phyloP scores from a whole-genome alignment of 2,888 invertebrate genomes.

The Lumbricus terrestris region DNA sequence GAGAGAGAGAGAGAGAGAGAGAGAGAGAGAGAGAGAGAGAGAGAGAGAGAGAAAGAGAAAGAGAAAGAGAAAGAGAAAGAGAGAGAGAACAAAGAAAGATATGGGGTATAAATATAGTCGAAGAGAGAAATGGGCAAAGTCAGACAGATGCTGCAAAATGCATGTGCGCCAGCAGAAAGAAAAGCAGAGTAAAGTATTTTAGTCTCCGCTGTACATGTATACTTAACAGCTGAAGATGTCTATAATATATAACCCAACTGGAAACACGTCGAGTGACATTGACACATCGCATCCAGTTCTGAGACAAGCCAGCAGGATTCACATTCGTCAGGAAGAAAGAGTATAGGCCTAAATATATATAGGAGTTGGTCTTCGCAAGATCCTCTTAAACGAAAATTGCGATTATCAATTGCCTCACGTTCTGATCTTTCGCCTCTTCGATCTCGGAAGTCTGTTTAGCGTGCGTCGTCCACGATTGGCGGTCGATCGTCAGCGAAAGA shows the following conservation, averaged over 20 bases:
- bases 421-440: background rate
- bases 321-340: background rate
- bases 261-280: background rate
- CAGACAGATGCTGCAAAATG: too few species aligned
- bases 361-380: background rate
- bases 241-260: background rate
- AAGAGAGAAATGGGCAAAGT: too few species aligned
- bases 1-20: background rate
- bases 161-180: too few species aligned
- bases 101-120: too few species aligned
- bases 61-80: too few species aligned
- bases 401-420: background rate
- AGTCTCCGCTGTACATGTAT: too few species aligned
- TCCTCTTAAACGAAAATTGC: background rate
- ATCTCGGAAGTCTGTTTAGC: background rate
- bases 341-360: too few species aligned
- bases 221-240: background rate
- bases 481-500: too few species aligned
- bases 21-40: too few species aligned
- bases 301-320: background rate
- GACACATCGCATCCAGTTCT: background rate
- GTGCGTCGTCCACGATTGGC: background rate
- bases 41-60: too few species aligned
- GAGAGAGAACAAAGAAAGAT: too few species aligned
- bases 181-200: background rate